These are phyloP conservation scores for Oceanites oceanicus DNA, from an alignment of 2,113 vertebrate genomes.

Conservation along the genomic window DNA sequence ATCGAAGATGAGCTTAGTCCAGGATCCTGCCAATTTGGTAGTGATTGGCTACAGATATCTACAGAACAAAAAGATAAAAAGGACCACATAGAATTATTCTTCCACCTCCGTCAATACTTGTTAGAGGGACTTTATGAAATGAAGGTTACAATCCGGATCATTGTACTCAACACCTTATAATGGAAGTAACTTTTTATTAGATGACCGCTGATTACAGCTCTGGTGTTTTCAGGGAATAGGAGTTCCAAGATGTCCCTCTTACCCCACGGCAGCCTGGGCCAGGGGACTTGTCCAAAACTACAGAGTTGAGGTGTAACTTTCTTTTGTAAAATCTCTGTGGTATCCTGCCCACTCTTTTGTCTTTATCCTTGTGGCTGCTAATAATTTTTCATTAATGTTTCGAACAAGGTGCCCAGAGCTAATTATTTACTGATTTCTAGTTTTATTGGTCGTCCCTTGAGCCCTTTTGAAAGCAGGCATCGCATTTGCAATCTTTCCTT, in stretches of 20 bases:
- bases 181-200: background rate
- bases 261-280: background rate
- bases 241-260: background rate
- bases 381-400: background rate
- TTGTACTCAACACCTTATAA: background rate
- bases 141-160: background rate
- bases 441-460: background rate
- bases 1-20: background rate
- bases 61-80: background rate
- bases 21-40: background rate
- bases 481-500: background rate
- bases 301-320: background rate
- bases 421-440: background rate
- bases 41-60: background rate
- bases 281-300: background rate
- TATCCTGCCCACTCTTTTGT: background rate
- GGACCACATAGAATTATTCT: background rate
- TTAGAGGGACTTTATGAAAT: background rate
- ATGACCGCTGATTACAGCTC: background rate
- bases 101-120: background rate
- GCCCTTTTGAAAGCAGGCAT: background rate
- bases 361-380: background rate
- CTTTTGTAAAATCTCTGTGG: background rate
- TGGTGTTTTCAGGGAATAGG: background rate
- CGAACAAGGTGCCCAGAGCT: background rate